These are phyloP conservation scores for Thelaira solivaga DNA, from an alignment of 2,888 invertebrate genomes.

Conservation along the genomic window DNA sequence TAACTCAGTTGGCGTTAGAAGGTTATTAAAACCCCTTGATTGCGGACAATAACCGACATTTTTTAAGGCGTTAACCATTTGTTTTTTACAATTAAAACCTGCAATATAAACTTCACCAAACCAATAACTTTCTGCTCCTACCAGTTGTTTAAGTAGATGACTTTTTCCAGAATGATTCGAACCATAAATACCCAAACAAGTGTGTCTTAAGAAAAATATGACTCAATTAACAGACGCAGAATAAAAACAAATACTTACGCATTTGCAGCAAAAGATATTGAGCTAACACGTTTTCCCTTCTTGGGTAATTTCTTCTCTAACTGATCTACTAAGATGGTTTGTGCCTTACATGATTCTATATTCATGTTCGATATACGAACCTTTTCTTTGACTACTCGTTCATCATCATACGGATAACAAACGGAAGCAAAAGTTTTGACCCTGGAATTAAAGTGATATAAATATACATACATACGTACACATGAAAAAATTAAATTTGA, in stretches of 20 bases:
- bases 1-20: conserved; percentile 83
- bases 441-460: conserved; percentile 34
- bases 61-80: conserved; percentile 79
- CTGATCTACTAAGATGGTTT: conserved; percentile 77
- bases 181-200: conserved; percentile 88
- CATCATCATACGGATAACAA: conserved; percentile 76
- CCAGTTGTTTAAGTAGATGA: conserved; percentile 89
- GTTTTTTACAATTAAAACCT: conserved; percentile 78
- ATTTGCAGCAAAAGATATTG: conserved; percentile 70
- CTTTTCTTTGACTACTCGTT: conserved; percentile 80
- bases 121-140: conserved; percentile 85
- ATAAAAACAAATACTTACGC: conserved; percentile 64
- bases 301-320: conserved; percentile 67
- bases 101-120: conserved; percentile 84
- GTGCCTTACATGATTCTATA: conserved; percentile 70
- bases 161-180: conserved; percentile 91
- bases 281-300: conserved; percentile 62
- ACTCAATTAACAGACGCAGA: background rate
- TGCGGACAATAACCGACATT: conserved; percentile 83
- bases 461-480: too few relatives aligned
- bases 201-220: conserved; percentile 70
- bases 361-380: conserved; percentile 77
- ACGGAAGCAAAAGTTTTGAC: conserved; percentile 65
- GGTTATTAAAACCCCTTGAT: conserved; percentile 82
- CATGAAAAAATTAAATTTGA: too few relatives aligned